Percentiles rank a stretch among this genome's conserved stretches.
Conservation (phyloP, 2,113 vertebrate species). For the Cyprinodon brontotheroides region DNA sequence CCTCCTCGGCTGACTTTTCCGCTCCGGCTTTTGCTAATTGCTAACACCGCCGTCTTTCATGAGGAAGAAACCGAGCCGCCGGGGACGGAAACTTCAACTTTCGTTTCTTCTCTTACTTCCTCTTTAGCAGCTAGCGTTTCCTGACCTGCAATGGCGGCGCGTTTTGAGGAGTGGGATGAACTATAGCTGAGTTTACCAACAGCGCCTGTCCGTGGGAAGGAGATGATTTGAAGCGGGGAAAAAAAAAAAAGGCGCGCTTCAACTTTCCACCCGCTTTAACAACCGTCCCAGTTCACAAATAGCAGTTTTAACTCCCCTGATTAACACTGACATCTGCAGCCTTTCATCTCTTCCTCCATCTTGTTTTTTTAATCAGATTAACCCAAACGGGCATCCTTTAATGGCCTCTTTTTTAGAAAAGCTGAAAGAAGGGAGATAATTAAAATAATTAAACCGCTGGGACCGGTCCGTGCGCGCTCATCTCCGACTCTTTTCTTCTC, state of each 20-base stretch:
- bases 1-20: slow-evolving; percentile 14
- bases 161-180: slow-evolving; percentile 42
- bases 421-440: slow-evolving; percentile 89
- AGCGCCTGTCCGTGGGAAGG: slow-evolving; percentile 56
- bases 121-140: background rate
- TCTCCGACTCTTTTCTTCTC: slow-evolving; percentile 74
- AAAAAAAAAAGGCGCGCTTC: slow-evolving; percentile 46
- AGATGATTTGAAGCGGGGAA: slow-evolving; percentile 68
- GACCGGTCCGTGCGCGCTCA: slow-evolving; percentile 69
- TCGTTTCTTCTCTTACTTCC: slow-evolving; percentile 32
- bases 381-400: slow-evolving; percentile 90
- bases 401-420: slow-evolving; percentile 82
- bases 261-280: slow-evolving; percentile 76
- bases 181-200: slow-evolving; percentile 66
- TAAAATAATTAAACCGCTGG: slow-evolving; percentile 93
- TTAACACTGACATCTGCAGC: slow-evolving; percentile 82
- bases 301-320: slow-evolving; percentile 79
- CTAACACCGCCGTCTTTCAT: slow-evolving; percentile 35
- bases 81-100: slow-evolving; percentile 52
- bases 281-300: slow-evolving; percentile 79
- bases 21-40: slow-evolving; percentile 46
- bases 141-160: slow-evolving; percentile 62
- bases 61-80: slow-evolving; percentile 32
- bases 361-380: slow-evolving; percentile 85
- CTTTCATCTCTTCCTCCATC: slow-evolving; percentile 88